Evolutionary conservation across 2,888 invertebrate species (phyloP).

Genomic region (Melinaea marsaeus): DNA sequence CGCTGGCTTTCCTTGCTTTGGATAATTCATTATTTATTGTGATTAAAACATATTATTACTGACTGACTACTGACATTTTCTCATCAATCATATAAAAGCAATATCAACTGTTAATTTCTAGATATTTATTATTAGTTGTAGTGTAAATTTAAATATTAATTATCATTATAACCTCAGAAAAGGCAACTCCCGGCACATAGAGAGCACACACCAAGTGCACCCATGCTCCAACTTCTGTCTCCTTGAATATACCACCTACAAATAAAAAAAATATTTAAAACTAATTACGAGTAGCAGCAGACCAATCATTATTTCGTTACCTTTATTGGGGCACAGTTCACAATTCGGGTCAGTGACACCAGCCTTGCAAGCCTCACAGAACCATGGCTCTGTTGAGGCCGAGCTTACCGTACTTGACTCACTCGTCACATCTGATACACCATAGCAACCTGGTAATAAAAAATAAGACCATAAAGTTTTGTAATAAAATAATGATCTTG

Average conservation of each 20-base stretch:
- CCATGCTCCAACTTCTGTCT: constrained; percentile 98
- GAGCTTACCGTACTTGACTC: constrained; percentile 95
- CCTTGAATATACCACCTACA: constrained; percentile 92
- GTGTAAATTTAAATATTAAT: no score
- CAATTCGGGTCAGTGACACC: constrained; percentile 93
- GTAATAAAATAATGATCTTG: constrained; percentile 6
- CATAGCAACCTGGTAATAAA: constrained; percentile 86
- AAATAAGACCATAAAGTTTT: neutral
- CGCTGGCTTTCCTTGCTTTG: no score
- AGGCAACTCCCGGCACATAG: constrained; percentile 97
- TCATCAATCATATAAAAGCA: no score
- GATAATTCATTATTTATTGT: no score
- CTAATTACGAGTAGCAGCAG: neutral
- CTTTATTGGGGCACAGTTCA: constrained; percentile 96
- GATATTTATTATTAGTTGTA: no score
- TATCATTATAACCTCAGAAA: constrained; percentile 84
- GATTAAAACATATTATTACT: no score
- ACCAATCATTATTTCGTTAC: constrained; percentile 41
- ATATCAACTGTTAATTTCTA: no score
- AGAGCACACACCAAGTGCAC: constrained; percentile 98
- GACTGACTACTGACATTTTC: no score
- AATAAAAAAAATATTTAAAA: constrained; percentile 23
- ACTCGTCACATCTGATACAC: constrained; percentile 93
- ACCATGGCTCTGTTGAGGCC: constrained; percentile 99
- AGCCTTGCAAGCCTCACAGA: constrained; percentile 98